Evolutionary conservation across 2,888 invertebrate species (phyloP).

Genomic region (Malthinus seriepunctatus): DNA sequence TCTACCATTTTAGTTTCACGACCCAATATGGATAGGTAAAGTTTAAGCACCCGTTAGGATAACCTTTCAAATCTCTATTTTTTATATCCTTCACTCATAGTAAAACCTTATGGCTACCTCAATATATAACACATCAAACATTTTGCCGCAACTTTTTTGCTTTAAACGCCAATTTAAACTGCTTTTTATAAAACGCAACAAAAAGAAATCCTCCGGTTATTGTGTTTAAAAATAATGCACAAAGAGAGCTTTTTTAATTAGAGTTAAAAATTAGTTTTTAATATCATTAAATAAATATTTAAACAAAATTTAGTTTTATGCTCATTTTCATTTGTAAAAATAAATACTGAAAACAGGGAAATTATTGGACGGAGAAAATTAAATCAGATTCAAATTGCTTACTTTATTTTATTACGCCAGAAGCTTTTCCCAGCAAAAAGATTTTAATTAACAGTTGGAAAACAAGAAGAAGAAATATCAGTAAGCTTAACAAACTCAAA

Average conservation of each 20-base stretch:
- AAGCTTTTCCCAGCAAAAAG: conserved; percentile 10
- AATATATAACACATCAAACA: background rate
- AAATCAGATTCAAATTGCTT: conserved; percentile 15
- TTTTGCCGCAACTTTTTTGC: too few relatives aligned
- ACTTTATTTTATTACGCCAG: conserved; percentile 15
- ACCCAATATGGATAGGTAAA: conserved; percentile 14
- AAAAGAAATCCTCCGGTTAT: too few relatives aligned
- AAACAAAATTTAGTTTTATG: too few relatives aligned
- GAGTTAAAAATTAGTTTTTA: background rate
- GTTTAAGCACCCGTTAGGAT: conserved; percentile 18
- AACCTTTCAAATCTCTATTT: conserved; percentile 15
- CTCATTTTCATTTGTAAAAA: background rate
- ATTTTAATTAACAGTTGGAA: conserved; percentile 16
- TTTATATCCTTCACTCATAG: conserved; percentile 10
- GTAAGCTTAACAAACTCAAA: conserved; percentile 11
- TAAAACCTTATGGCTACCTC: background rate
- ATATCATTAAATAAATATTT: conserved; percentile 2
- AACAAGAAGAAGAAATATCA: conserved; percentile 8
- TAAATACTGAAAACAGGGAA: background rate
- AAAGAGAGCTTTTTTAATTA: background rate
- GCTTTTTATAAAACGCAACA: too few relatives aligned
- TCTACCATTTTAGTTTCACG: conserved; percentile 14
- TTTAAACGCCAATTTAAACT: too few relatives aligned
- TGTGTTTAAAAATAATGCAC: too few relatives aligned
- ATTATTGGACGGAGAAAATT: conserved; percentile 11